Evolutionary conservation across 2,113 vertebrate genomes (phyloP).

Genomic region (Engystomops pustulosus): DNA sequence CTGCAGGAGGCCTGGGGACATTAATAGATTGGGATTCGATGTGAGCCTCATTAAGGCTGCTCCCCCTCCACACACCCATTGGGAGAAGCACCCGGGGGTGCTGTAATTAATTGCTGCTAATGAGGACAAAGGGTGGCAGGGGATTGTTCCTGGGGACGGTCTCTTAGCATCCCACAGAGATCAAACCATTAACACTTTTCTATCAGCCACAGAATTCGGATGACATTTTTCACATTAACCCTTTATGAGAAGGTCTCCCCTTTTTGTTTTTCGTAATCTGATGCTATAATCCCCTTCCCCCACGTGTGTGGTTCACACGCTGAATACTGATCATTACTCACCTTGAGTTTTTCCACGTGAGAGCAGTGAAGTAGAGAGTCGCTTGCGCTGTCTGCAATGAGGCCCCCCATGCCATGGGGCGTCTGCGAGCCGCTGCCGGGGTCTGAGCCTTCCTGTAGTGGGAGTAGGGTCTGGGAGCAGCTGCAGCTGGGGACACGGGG

Average conservation of each 20-base stretch:
- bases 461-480: conserved; percentile 78
- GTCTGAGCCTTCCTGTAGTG: conserved; percentile 74
- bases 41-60: conserved; percentile 50
- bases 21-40: conserved; percentile 55
- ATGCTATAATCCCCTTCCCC: neutral
- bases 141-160: conserved; percentile 31
- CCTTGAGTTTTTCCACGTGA: conserved; percentile 75
- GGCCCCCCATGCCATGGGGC: conserved; percentile 65
- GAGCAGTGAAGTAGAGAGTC: conserved; percentile 70
- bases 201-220: neutral
- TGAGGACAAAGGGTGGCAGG: conserved; percentile 52
- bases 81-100: conserved; percentile 45
- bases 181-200: conserved; percentile 17
- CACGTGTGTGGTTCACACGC: neutral
- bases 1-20: conserved; percentile 29
- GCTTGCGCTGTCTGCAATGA: conserved; percentile 67
- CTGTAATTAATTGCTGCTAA: conserved; percentile 54
- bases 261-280: neutral
- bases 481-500: conserved; percentile 79
- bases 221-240: neutral
- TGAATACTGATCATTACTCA: conserved; percentile 61
- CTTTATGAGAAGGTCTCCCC: neutral
- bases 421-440: conserved; percentile 64
- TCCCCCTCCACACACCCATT: conserved; percentile 6
- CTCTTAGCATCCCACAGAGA: conserved; percentile 33